A percentile compares a stretch with the other conserved stretches of the same genome.
Evolutionary conservation across 2,113 vertebrate genomes (phyloP).

Genomic region (Lasiurus borealis): DNA sequence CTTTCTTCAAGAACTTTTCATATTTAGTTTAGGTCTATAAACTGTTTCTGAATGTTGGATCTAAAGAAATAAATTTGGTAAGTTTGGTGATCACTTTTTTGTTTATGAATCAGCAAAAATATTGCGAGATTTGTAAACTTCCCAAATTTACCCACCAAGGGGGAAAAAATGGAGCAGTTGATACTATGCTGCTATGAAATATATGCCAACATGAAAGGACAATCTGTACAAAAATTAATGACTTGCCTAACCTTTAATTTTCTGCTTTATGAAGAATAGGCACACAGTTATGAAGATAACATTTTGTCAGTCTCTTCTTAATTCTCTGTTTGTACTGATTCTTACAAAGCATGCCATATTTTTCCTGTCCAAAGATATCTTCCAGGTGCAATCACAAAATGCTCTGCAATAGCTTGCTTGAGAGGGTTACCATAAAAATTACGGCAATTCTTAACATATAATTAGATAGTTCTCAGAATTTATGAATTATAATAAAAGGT

Average conservation of each 20-base stretch:
- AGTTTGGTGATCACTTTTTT: background rate
- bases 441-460: background rate
- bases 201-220: background rate
- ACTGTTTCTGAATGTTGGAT: background rate
- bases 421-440: background rate
- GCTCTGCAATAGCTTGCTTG: background rate
- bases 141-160: background rate
- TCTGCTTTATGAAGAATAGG: background rate
- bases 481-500: background rate
- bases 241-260: background rate
- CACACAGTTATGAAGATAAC: background rate
- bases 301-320: background rate
- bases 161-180: background rate
- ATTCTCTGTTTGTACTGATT: slow-evolving; percentile 12
- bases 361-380: background rate
- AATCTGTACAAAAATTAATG: background rate
- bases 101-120: background rate
- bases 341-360: background rate
- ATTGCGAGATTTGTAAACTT: background rate
- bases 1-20: slow-evolving; percentile 45
- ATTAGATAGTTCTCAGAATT: background rate
- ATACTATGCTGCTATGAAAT: background rate
- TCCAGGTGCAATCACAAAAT: background rate
- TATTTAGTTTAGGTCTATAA: slow-evolving; percentile 14
- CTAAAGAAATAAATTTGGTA: slow-evolving; percentile 24